phyloP scores from a whole-genome alignment of 2,113 vertebrate species.

The Anarrhichthys ocellatus region DNA sequence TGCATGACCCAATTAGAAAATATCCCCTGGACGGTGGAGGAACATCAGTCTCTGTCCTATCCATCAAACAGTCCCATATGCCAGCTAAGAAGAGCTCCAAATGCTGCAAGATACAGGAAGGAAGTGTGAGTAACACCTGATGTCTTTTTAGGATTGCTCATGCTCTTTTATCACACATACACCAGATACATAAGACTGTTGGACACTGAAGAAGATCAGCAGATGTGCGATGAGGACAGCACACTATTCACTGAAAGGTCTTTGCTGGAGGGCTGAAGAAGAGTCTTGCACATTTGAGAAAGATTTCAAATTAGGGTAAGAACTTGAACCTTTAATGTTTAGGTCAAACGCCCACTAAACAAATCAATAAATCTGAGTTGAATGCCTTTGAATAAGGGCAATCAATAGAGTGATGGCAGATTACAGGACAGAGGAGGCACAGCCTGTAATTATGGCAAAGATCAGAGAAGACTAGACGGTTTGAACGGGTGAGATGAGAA shows the following conservation, averaged over 20 bases:
- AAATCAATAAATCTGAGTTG: slow-evolving; percentile 34
- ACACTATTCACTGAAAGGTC: not conserved
- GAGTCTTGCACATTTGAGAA: not conserved
- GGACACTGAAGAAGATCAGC: not conserved
- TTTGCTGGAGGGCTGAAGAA: not conserved
- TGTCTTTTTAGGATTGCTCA: not conserved
- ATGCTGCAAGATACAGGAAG: not conserved
- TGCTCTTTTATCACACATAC: not conserved
- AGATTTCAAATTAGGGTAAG: not conserved
- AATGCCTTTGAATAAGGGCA: slow-evolving; percentile 32
- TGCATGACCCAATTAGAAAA: slow-evolving; percentile 76
- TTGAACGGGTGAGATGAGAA: not conserved
- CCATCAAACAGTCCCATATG: slow-evolving; percentile 25
- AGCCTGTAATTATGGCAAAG: slow-evolving; percentile 19
- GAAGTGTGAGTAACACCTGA: slow-evolving; percentile 6
- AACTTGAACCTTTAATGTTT: not conserved
- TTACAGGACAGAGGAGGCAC: slow-evolving; percentile 33
- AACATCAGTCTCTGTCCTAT: slow-evolving; percentile 38
- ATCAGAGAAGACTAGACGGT: slow-evolving; percentile 6
- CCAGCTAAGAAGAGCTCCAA: slow-evolving; percentile 18
- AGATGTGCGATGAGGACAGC: not conserved
- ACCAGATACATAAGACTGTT: not conserved
- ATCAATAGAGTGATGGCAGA: slow-evolving; percentile 61
- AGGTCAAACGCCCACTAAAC: slow-evolving; percentile 4
- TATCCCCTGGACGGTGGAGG: slow-evolving; percentile 40